A percentile compares a stretch with the other conserved stretches of the same genome.
These are phyloP conservation scores for Zeus faber DNA, from an alignment of 2,113 vertebrate genomes.

Conservation along the genomic window DNA sequence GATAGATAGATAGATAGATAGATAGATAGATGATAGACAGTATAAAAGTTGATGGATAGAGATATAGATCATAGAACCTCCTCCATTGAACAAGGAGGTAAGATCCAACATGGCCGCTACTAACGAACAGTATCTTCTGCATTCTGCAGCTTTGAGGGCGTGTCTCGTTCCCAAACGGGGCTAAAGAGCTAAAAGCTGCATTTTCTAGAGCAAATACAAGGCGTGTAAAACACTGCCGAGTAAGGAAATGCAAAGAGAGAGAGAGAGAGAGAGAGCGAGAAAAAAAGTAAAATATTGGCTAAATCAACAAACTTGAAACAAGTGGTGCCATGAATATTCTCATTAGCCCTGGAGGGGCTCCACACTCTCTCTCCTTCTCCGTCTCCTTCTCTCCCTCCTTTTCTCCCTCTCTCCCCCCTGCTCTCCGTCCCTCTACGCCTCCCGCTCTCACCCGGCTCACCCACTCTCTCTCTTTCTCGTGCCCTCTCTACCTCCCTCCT, in stretches of 20 bases:
- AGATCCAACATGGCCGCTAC: too few relatives aligned
- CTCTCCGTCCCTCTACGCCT: slow-evolving; percentile 21
- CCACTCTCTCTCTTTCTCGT: not conserved
- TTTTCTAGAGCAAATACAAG: slow-evolving; percentile 63
- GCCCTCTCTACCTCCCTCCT: not conserved
- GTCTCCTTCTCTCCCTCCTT: slow-evolving; percentile 16
- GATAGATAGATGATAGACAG: too few relatives aligned
- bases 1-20: too few relatives aligned
- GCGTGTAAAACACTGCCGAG: slow-evolving; percentile 40
- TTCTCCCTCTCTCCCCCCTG: slow-evolving; percentile 6
- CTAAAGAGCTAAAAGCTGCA: slow-evolving; percentile 49
- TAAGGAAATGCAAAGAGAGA: slow-evolving; percentile 45
- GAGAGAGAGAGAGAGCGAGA: slow-evolving; percentile 29
- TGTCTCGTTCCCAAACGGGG: slow-evolving; percentile 26
- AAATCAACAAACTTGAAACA: slow-evolving; percentile 75
- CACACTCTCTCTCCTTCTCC: slow-evolving; percentile 32
- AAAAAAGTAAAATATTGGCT: slow-evolving; percentile 67
- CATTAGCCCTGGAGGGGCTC: slow-evolving; percentile 50
- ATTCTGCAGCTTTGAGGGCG: not conserved
- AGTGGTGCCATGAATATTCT: slow-evolving; percentile 64
- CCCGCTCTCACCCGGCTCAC: slow-evolving; percentile 9
- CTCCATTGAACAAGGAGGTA: too few relatives aligned
- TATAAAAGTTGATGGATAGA: too few relatives aligned
- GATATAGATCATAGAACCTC: too few relatives aligned
- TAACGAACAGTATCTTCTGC: not conserved